phyloP scores from a whole-genome alignment of 2,888 invertebrate species.

The Perdita meconis region DNA sequence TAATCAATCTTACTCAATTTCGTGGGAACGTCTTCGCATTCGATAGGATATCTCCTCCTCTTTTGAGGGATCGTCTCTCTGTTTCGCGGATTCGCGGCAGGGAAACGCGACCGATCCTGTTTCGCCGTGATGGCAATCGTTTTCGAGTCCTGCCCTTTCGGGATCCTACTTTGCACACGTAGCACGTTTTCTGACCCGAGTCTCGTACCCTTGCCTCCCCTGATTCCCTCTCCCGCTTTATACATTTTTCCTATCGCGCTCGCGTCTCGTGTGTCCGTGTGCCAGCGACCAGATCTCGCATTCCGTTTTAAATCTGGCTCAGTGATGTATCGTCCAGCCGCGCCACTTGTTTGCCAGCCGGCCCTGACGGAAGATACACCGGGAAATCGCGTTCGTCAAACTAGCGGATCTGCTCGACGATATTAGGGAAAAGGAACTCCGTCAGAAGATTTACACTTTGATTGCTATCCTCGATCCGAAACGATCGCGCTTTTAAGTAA shows the following conservation, averaged over 20 bases:
- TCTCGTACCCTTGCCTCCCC: neutral
- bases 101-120: slow-evolving; percentile 60
- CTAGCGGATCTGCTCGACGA: neutral
- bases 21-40: slow-evolving; percentile 18
- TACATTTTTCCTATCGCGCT: slow-evolving; percentile 73
- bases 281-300: slow-evolving; percentile 61
- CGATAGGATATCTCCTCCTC: slow-evolving; percentile 29
- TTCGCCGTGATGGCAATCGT: slow-evolving; percentile 66
- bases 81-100: slow-evolving; percentile 37
- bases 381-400: slow-evolving; percentile 3
- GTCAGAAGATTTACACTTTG: too few relatives aligned
- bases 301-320: slow-evolving; percentile 65
- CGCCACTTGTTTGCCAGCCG: slow-evolving; percentile 26
- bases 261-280: slow-evolving; percentile 62
- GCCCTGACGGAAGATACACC: neutral
- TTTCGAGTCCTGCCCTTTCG: slow-evolving; percentile 64
- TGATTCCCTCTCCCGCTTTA: slow-evolving; percentile 48
- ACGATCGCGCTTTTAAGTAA: too few relatives aligned
- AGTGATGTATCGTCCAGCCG: slow-evolving; percentile 65
- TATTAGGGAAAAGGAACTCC: too few relatives aligned
- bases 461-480: too few relatives aligned
- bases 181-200: slow-evolving; percentile 66
- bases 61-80: slow-evolving; percentile 49
- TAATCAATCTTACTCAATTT: slow-evolving; percentile 46
- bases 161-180: slow-evolving; percentile 66